Evolutionary conservation across 2,797 vertebrate genomes (phyloP).

Genomic region (Hemitrygon akajei): DNA sequence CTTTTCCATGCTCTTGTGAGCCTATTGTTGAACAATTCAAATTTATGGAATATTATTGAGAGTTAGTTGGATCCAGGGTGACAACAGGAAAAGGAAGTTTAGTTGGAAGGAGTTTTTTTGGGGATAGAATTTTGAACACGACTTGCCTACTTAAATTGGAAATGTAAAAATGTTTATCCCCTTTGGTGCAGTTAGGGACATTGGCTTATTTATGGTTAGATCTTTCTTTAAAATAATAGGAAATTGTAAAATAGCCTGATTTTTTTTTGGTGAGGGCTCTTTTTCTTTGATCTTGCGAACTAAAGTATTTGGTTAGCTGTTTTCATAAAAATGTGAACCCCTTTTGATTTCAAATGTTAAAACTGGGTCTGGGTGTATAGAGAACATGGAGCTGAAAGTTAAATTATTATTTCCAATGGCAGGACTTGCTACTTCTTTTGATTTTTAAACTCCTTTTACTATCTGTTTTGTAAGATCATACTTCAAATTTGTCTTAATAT

Average conservation of each 20-base stretch:
- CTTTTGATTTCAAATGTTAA: background rate
- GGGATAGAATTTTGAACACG: too few relatives aligned
- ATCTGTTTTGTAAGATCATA: background rate
- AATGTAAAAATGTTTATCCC: too few relatives aligned
- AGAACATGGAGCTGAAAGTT: background rate
- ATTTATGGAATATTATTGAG: too few relatives aligned
- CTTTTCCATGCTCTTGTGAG: too few relatives aligned
- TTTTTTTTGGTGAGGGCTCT: background rate
- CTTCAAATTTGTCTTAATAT: background rate
- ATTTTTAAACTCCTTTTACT: background rate
- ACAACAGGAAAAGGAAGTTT: too few relatives aligned
- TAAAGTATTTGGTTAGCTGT: background rate
- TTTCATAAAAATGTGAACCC: background rate
- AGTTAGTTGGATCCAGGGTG: too few relatives aligned
- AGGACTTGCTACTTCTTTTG: background rate
- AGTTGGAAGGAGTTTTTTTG: background rate
- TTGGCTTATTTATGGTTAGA: too few relatives aligned
- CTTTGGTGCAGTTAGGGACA: too few relatives aligned
- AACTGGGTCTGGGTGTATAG: too few relatives aligned
- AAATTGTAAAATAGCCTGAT: background rate
- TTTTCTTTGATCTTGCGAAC: background rate
- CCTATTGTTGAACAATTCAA: too few relatives aligned
- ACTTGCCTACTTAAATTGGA: too few relatives aligned
- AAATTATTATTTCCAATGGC: background rate
- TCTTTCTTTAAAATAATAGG: too few relatives aligned